Evolutionary conservation across 2,888 invertebrate genomes (phyloP).

Genomic region (Hirtodrosophila histrioides): DNA sequence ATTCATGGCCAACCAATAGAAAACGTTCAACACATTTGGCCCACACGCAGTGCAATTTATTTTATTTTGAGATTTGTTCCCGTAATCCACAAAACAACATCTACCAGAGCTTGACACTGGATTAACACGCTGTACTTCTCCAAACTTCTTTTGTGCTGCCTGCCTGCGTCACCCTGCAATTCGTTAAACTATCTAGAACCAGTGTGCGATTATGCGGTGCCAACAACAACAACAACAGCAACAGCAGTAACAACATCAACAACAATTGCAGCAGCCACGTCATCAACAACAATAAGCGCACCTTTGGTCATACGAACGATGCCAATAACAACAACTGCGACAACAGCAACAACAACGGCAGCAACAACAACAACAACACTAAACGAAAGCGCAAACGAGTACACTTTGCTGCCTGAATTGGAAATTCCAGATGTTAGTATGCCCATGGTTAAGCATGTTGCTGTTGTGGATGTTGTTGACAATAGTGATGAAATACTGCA

Average conservation of each 20-base stretch:
- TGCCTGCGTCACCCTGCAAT: slow-evolving; percentile 44
- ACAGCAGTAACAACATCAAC: not conserved
- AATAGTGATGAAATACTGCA: slow-evolving; percentile 71
- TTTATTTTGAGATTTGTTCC: slow-evolving; percentile 44
- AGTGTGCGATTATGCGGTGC: slow-evolving; percentile 52
- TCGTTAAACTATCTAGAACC: slow-evolving; percentile 44
- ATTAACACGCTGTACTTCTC: slow-evolving; percentile 82
- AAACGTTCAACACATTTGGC: slow-evolving; percentile 31
- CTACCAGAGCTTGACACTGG: slow-evolving; percentile 65
- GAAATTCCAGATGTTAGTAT: slow-evolving; percentile 26
- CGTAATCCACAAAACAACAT: slow-evolving; percentile 31
- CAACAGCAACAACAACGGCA: slow-evolving; percentile 11
- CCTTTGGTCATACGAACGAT: slow-evolving; percentile 36
- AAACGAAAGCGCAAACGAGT: slow-evolving; percentile 77
- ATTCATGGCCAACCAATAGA: slow-evolving; percentile 52
- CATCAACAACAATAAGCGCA: slow-evolving; percentile 39
- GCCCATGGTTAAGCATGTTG: slow-evolving; percentile 21
- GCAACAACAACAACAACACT: slow-evolving; percentile 29
- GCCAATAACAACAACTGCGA: slow-evolving; percentile 20
- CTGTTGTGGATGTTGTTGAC: slow-evolving; percentile 30
- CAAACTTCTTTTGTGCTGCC: slow-evolving; percentile 81
- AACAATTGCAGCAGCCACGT: slow-evolving; percentile 18
- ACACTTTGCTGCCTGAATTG: slow-evolving; percentile 73
- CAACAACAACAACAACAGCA: slow-evolving; percentile 43
- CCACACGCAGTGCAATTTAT: slow-evolving; percentile 41